Evolutionary conservation across 1,140 invertebrate species (phyloP).

Genomic region (Lethocerus indicus): DNA sequence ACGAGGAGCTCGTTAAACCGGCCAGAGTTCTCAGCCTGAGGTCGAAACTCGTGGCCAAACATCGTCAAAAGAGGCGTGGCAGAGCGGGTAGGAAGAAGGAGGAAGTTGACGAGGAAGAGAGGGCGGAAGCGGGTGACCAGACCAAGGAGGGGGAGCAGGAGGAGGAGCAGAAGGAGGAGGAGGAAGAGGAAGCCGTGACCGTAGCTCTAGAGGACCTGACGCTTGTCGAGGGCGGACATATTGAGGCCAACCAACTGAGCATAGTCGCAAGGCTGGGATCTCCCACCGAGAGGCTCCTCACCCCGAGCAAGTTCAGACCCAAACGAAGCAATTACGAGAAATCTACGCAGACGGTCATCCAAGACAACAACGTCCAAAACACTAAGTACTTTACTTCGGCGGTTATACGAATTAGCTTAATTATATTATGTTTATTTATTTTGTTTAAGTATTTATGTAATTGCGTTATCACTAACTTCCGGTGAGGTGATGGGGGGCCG

Average conservation of each 20-base stretch:
- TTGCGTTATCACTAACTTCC: too few species aligned
- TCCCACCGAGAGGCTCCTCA: constrained; percentile 16
- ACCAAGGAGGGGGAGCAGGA: background rate
- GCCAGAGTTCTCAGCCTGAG: background rate
- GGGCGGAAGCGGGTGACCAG: background rate
- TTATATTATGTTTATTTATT: background rate
- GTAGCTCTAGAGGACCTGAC: constrained; percentile 2
- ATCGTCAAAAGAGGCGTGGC: background rate
- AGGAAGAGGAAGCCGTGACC: background rate
- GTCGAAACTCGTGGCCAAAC: background rate
- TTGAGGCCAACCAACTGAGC: constrained; percentile 14
- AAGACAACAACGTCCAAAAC: too few species aligned
- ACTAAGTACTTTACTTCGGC: too few species aligned
- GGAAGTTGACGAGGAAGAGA: too few species aligned
- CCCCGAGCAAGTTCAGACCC: constrained; percentile 16
- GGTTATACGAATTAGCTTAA: background rate
- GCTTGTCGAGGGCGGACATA: constrained; percentile 6
- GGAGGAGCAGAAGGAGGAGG: background rate
- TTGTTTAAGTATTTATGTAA: too few species aligned
- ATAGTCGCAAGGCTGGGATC: constrained; percentile 15
- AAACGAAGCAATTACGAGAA: constrained; percentile 27
- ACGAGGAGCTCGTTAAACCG: background rate
- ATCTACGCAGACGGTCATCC: constrained; percentile 45
- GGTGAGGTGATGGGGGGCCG: too few species aligned
- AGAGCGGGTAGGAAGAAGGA: too few species aligned